Conservation (phyloP, 2,113 vertebrate species). For the Lophius piscatorius region DNA sequence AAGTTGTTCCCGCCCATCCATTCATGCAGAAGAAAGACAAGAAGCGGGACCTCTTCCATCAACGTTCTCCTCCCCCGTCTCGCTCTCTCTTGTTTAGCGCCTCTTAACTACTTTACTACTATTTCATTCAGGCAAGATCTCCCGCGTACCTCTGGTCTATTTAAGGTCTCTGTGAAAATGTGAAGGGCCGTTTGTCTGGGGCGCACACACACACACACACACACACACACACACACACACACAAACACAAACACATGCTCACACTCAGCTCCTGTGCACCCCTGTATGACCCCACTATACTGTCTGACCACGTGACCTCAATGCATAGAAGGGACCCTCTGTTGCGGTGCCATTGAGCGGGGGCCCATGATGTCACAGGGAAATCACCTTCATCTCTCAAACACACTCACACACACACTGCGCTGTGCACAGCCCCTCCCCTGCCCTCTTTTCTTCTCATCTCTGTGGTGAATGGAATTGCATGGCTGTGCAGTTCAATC, state of each 20-base stretch:
- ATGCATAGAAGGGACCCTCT: slow-evolving; percentile 59
- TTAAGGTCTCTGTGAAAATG: slow-evolving; percentile 37
- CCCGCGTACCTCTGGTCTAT: slow-evolving; percentile 4
- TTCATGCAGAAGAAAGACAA: slow-evolving; percentile 41
- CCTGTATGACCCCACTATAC: slow-evolving; percentile 39
- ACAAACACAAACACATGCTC: too few species aligned
- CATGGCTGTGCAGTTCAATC: slow-evolving; percentile 82
- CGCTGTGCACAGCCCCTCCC: slow-evolving; percentile 49
- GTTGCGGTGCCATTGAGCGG: slow-evolving; percentile 48
- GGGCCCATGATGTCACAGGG: slow-evolving; percentile 66
- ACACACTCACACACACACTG: slow-evolving; percentile 30
- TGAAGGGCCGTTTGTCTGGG: slow-evolving; percentile 18
- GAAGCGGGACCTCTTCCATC: slow-evolving; percentile 3
- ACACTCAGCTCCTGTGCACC: slow-evolving; percentile 10
- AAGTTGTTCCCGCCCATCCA: slow-evolving; percentile 47
- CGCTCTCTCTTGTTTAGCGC: slow-evolving; percentile 12
- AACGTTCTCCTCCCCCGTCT: neutral
- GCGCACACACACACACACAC: slow-evolving; percentile 7
- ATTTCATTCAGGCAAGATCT: too few species aligned
- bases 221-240: slow-evolving; percentile 9
- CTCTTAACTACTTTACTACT: slow-evolving; percentile 21
- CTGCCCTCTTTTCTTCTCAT: slow-evolving; percentile 65
- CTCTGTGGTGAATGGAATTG: slow-evolving; percentile 76
- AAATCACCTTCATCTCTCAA: slow-evolving; percentile 61
- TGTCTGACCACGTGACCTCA: slow-evolving; percentile 28